Evolutionary conservation across 2,888 invertebrate species (phyloP), one percentile per base, ranked within the genome.

Genomic region (Trachelus troglodyta): DNA sequence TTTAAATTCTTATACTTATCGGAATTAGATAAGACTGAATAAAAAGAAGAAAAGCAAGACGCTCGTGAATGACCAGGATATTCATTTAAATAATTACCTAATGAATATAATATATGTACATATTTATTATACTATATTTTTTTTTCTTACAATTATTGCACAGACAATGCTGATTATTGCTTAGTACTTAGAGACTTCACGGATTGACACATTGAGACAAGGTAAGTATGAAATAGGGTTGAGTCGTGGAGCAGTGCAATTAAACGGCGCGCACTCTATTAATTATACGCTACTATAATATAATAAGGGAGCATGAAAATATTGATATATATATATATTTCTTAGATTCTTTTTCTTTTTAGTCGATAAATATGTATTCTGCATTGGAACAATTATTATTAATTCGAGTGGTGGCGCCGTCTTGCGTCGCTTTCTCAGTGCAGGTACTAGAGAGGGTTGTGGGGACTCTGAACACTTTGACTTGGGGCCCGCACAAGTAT

Each of bases 81-180:
- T 56, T 56, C 56, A 56, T 56, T 56, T 56, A 56, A 56, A 56
- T 56, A 56, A 56, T 56, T 2, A 56, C 56, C 56, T 69, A 4
- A 15, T 56, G 40, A 35, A 31, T 74, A 77, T 30, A 71, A 34
- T 35, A 74, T 76, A 74, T 77, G 69, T 77, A 75, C 75, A 69
- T 77, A 77, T 69, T 74, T 68, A 76, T 79, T 73, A 74, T 73
- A 33, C 33, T 33, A 30, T 79, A 75, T 79, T 69, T 82, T 80
- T 81, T 56, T 15, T 56, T 6, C 82, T 84, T 84, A 82, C 82
- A 84, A 84, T 86, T 85, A 86, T 89, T 88, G 86, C 85, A 87
- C 85, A 87, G 83, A 87, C 83, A 84, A 86, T 83, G 85, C 80
- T 86, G 82, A 81, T 88, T 90, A 90, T 89, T 89, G 89, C 88